Conservation (phyloP, 2,797 vertebrate genomes). For the Gobionotothen gibberifrons region DNA sequence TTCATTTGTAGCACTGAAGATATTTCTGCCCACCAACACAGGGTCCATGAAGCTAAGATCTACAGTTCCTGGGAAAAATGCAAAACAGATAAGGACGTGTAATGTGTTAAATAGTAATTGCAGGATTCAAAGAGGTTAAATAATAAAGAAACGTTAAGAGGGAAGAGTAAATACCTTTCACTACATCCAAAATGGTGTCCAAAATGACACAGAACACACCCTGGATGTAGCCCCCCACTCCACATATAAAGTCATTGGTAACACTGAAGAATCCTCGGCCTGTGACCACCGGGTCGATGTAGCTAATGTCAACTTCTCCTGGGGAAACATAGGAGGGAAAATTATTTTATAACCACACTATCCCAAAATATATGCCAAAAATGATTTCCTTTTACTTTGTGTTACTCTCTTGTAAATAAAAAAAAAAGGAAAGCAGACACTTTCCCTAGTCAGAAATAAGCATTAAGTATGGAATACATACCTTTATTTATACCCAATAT, state of each 20-base stretch:
- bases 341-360: background rate
- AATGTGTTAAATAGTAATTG: background rate
- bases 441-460: background rate
- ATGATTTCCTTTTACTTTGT: background rate
- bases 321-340: constrained; percentile 15
- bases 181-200: constrained; percentile 66
- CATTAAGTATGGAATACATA: constrained; percentile 24
- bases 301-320: constrained; percentile 71
- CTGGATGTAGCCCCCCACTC: constrained; percentile 58
- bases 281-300: constrained; percentile 72
- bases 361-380: background rate
- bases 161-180: constrained; percentile 63
- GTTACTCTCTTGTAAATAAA: background rate
- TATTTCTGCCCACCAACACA: constrained; percentile 61
- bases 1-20: constrained; percentile 56
- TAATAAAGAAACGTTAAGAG: constrained; percentile 12
- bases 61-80: constrained; percentile 53
- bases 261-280: constrained; percentile 63
- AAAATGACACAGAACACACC: constrained; percentile 58
- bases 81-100: background rate
- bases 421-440: background rate
- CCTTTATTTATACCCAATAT: constrained; percentile 60
- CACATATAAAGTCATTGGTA: constrained; percentile 61
- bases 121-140: constrained; percentile 4
- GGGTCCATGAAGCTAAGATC: constrained; percentile 73